These are phyloP conservation scores for Merops nubicus DNA, from an alignment of 2,113 vertebrate species.

Conservation along the genomic window DNA sequence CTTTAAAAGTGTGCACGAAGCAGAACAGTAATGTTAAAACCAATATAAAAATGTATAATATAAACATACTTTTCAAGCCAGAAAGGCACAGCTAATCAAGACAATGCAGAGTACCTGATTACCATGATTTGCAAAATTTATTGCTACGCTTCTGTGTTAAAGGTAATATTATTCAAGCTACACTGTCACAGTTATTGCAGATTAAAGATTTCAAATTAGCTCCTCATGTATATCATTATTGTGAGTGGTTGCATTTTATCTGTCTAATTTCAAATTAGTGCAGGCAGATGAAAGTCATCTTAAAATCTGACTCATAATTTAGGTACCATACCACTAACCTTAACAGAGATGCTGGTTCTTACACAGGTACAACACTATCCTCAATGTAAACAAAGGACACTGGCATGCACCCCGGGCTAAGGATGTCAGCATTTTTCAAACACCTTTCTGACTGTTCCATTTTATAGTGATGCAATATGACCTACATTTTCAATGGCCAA, in stretches of 20 bases:
- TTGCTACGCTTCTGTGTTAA: slow-evolving; percentile 53
- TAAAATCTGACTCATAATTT: slow-evolving; percentile 62
- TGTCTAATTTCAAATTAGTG: slow-evolving; percentile 62
- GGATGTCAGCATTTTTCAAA: slow-evolving; percentile 77
- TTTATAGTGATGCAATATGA: slow-evolving; percentile 80
- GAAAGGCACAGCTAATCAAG: slow-evolving; percentile 58
- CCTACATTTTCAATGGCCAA: slow-evolving; percentile 81
- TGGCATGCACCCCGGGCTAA: slow-evolving; percentile 71
- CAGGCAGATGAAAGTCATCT: slow-evolving; percentile 53
- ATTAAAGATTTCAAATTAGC: slow-evolving; percentile 63
- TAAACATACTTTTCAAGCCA: slow-evolving; percentile 16
- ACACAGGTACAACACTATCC: slow-evolving; percentile 49
- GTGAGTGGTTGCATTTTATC: slow-evolving; percentile 56
- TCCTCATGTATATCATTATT: slow-evolving; percentile 58
- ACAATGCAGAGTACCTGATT: slow-evolving; percentile 41
- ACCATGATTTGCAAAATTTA: slow-evolving; percentile 62
- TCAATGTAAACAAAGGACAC: slow-evolving; percentile 72
- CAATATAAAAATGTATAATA: neutral
- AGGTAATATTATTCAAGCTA: slow-evolving; percentile 59
- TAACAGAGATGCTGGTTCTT: slow-evolving; percentile 52
- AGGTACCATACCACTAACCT: slow-evolving; percentile 66
- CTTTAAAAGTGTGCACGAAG: neutral
- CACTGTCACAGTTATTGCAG: slow-evolving; percentile 45
- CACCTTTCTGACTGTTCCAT: slow-evolving; percentile 78
- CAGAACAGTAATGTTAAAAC: neutral